These are phyloP conservation scores for Helleia helle DNA, from an alignment of 2,888 invertebrate genomes.

Conservation along the genomic window DNA sequence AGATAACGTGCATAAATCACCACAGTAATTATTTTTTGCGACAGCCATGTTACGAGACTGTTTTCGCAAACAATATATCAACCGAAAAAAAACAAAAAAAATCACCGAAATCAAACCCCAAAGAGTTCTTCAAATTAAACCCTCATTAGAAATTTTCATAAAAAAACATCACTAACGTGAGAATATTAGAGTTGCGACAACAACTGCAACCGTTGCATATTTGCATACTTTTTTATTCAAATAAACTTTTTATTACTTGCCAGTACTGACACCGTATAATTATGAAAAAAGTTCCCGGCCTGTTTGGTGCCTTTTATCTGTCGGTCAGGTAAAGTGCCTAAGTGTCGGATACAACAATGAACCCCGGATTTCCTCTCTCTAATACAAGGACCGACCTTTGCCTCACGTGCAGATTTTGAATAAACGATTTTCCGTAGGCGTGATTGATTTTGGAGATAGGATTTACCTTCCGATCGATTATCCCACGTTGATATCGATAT, in stretches of 20 bases:
- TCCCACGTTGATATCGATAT: constrained; percentile 38
- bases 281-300: constrained; percentile 49
- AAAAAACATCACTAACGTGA: constrained; percentile 64
- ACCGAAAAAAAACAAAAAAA: constrained; percentile 38
- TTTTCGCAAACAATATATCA: constrained; percentile 59
- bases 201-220: constrained; percentile 58
- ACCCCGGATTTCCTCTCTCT: constrained; percentile 70
- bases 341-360: constrained; percentile 62
- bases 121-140: constrained; percentile 72
- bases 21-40: constrained; percentile 65
- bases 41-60: constrained; percentile 69
- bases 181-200: constrained; percentile 53
- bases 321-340: constrained; percentile 66
- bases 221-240: constrained; percentile 48
- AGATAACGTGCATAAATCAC: constrained; percentile 53
- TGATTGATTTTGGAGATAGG: constrained; percentile 69
- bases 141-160: constrained; percentile 61
- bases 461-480: no score
- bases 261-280: constrained; percentile 50
- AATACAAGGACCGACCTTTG: constrained; percentile 63
- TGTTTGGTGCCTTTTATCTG: constrained; percentile 50
- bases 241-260: constrained; percentile 28
- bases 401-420: constrained; percentile 69
- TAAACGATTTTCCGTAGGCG: constrained; percentile 67
- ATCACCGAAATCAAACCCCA: constrained; percentile 62